Percentiles rank a stretch among this genome's conserved stretches.
Conservation (phyloP, 1,140 invertebrate species). For the Ostrea edulis region DNA sequence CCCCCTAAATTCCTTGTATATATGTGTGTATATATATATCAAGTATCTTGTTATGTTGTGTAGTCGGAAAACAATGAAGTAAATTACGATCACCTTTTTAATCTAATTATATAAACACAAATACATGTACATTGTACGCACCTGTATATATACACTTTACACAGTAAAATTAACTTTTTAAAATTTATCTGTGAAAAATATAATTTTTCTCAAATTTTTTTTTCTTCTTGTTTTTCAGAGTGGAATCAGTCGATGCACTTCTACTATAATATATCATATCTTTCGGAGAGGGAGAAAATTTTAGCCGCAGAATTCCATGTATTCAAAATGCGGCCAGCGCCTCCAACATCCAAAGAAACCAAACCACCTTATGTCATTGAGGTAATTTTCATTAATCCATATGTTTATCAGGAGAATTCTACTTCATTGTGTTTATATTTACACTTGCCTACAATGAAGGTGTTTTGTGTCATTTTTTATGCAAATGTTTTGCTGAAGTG, state of each 20-base stretch:
- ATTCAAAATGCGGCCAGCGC: slow-evolving; percentile 80
- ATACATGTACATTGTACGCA: too few relatives aligned
- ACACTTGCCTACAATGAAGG: neutral
- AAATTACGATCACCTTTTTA: too few relatives aligned
- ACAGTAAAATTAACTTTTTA: too few relatives aligned
- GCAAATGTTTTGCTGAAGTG: neutral
- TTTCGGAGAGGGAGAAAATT: slow-evolving; percentile 81
- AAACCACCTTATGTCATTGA: slow-evolving; percentile 71
- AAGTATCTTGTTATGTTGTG: too few relatives aligned
- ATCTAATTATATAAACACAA: too few relatives aligned
- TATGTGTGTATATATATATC: too few relatives aligned
- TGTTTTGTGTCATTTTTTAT: neutral
- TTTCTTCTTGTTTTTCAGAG: slow-evolving; percentile 65
- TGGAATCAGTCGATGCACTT: slow-evolving; percentile 73
- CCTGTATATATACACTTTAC: too few relatives aligned
- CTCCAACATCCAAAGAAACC: slow-evolving; percentile 55
- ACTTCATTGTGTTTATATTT: neutral
- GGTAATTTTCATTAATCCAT: slow-evolving; percentile 60
- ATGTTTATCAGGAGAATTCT: neutral
- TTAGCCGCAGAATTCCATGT: slow-evolving; percentile 84
- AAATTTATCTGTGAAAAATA: neutral
- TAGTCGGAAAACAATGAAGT: too few relatives aligned
- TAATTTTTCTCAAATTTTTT: neutral
- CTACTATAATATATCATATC: slow-evolving; percentile 81
- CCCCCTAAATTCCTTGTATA: neutral